Evolutionary conservation across 2,113 vertebrate species (phyloP), one percentile per base, ranked within the genome.

Genomic region (Malurus melanocephalus): DNA sequence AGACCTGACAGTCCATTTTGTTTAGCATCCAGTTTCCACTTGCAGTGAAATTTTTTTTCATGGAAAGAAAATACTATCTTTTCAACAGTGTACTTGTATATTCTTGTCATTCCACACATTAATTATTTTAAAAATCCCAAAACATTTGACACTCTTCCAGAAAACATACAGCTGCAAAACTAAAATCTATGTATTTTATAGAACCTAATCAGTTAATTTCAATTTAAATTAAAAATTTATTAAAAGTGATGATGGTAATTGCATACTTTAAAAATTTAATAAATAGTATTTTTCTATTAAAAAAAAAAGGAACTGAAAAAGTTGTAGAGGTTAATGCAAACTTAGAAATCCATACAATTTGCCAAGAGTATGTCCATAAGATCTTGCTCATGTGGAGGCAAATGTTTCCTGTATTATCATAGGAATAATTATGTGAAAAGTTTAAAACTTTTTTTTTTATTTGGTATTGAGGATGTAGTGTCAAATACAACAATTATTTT

Each of bases 401-500:
- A 65, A 46, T 26, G 27, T 17, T 87, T 69, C 20, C 40, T 30
- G 0, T 78, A 42, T 74, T 75, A 88, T 68, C 51, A 20, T 24
- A 78, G 32, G 7, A 42, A 51, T 72, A 78, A 74, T 87, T 68
- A 61, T 1, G 1, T 59, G 24, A 72, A 72, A 89, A 88, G 9
- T 85, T 89, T 71, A 49, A 73, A 87, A 65, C 7, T 52, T 60
- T 43, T 57, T 40, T 57, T 51, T 17, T 73, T 56, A 30, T 69
- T 62, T 2, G 0, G 4, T 14, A 62, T 60, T 77, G 33, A 79
- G 35, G 38, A 18, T 35, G 20, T 10, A 32, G 43, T 72, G 27
- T 88, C 33, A 94, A 91, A 72, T 84, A 9, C 46, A 76, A 51
- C 32, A 91, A 10, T 80, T 88, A 57, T 72, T 94, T 84, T 92